Evolutionary conservation across 2,113 vertebrate species (phyloP), one percentile per base, ranked within the genome.

Genomic region (Scatophagus argus): DNA sequence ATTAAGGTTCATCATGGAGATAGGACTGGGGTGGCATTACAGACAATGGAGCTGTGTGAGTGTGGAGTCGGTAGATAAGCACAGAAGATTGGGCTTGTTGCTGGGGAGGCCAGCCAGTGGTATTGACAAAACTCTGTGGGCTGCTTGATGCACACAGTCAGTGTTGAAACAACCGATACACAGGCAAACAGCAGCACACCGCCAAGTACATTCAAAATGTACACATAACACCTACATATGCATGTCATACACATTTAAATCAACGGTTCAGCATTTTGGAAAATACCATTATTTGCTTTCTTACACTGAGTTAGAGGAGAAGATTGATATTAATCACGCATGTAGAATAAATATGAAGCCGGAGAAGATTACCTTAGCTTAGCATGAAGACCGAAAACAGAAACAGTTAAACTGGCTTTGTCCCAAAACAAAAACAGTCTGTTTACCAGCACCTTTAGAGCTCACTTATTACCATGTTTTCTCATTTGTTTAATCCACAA

Each of bases 1-100:
- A 82, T 90, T 85, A 84, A 64, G 55, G 83, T 76, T 69, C 72
- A 79, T 77, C 69, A 56, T 60, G 58, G 67, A 85, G 77, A 78
- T 71, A 65, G 51, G 43, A 32, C 70, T 49, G 70, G 6, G 77
- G 79, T 66, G 39, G 85, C 72, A 75, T 75, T 47, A 54, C 54
- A 73, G 71, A 81, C 79, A 85, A 82, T 44, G 66, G 59, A 52
- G 80, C 77, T 17, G 65, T 60, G 67, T 65, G 62, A 43, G 55
- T 77, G 79, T 85, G 84, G 51, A 77, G 76, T 49, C 8, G 17
- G 58, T 21, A 32, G 78, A 82, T 58, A 81, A 86, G 83, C 51
- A 64, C 17, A 77, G 68, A 49, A 71, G 74, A 74, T 36, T 3
- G 75, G 43, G 63, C 39, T 74, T 77, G 76, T 65, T 69, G 76